Evolutionary conservation across 2,888 invertebrate species (phyloP).

Genomic region (Plagiodera versicolora): DNA sequence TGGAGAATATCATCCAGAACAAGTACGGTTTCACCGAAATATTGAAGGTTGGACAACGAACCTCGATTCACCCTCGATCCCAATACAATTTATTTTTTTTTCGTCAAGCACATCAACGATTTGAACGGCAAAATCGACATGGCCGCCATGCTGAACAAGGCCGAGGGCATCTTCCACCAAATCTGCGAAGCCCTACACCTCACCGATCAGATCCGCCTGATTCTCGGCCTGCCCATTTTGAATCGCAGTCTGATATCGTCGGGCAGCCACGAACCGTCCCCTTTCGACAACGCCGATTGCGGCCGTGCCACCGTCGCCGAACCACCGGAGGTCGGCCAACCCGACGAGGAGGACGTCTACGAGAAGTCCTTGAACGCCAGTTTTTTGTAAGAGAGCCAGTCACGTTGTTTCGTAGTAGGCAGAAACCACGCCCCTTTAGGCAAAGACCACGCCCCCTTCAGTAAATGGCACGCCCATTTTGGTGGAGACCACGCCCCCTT

Average conservation of each 20-base stretch:
- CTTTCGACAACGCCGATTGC: conserved; percentile 25
- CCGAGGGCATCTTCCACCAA: conserved; percentile 92
- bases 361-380: conserved; percentile 61
- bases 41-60: conserved; percentile 73
- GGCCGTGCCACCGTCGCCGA: no score
- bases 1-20: conserved; percentile 83
- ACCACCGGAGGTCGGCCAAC: no score
- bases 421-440: no score
- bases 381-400: conserved; percentile 55
- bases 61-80: no score
- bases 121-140: conserved; percentile 85
- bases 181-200: conserved; percentile 71
- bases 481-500: no score
- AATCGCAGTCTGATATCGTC: conserved; percentile 20
- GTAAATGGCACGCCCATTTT: no score
- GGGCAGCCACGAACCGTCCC: conserved; percentile 39
- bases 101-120: conserved; percentile 91
- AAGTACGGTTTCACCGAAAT: conserved; percentile 96
- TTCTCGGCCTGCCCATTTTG: conserved; percentile 65
- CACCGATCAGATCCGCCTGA: conserved; percentile 70
- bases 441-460: no score
- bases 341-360: conserved; percentile 60
- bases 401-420: no score
- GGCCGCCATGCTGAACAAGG: conserved; percentile 76
- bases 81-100: background rate